Base-by-base conservation (phyloP, 2,113 vertebrate species). In the Phalacrocorax aristotelis region DNA sequence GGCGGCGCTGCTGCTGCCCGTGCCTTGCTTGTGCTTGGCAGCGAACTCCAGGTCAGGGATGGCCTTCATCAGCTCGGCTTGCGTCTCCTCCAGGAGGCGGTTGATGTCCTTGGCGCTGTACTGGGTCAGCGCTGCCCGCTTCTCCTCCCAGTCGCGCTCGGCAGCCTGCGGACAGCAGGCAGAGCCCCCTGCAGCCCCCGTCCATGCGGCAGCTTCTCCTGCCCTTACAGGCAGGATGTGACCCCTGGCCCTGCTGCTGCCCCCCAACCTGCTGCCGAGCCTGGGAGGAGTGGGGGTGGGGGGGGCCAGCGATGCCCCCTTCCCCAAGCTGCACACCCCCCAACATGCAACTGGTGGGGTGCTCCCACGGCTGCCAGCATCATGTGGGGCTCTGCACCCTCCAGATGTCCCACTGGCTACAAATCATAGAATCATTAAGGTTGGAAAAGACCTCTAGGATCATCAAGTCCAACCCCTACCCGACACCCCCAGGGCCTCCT, bases 31-130 rank as follows among this genome's bases (percentile, higher is more conserved):
- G 97, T 99, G 99, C 97, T 99, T 99, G 98, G 99, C 99, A 5
- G 99, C 99, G 74, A 99, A 99, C 75, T 99, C 99, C 97, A 99
- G 98, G 97, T 99, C 99, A 1, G 99, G 99, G 80, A 99, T 99
- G 89, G 99, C 99, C 96, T 99, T 99, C 98, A 99, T 99, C n/a
- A 99, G 98, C 97, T 99, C 99, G 0, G 99, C 99, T 94, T 99
- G 99, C 0, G 99, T 99, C 98, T 99, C 99, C 92, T 99, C 99
- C 97, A 99, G 98, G 13, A 99, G 98, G 30, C 99, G 98, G 97
- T 99, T 99, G 97, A 99, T 99, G 98, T 99, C 99, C 98, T 99
- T 99, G 96, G 99, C 98, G 0, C 99, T 99, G 98, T 99, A 99
- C 97, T 99, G 99, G 80, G 99, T 99, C 92, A 99, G 98, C 40